Base-by-base conservation (phyloP, 2,113 vertebrate species). In the Peucedramus taeniatus region DNA sequence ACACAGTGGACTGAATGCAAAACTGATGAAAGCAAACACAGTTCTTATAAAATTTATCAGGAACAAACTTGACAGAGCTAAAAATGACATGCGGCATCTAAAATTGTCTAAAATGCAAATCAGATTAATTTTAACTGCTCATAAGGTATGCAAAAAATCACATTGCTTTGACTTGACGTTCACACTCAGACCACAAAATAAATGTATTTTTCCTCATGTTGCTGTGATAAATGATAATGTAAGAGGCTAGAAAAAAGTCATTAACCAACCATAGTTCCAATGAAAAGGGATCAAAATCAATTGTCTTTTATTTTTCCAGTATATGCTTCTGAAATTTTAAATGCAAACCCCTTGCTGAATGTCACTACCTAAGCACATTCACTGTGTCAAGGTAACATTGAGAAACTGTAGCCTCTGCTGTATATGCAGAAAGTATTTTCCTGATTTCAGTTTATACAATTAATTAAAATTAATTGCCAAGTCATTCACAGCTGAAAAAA, bases 31-130 rank as follows among this genome's bases (percentile, higher is more conserved):
- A 86, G 5, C 14, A 89, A 65, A 74, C 10, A 26, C 5, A 59
- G 4, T 47, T 89, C 4, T 37, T 78, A 60, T 3, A 49, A 45
- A 35, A 47, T 60, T 61, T 68, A 31, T 64, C 22, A 82, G 44
- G 53, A 82, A 37, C 1, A 60, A 35, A 54, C 1, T 6, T 63
- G 5, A 60, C 2, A 3, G 7, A 11, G 3, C 3, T 53, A 69
- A 71, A 77, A 82, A 56, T 51, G 1, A 10, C 18, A 13, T 15
- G 4, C 35, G 13, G 14, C 51, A 3, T 21, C 5, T 30, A 71
- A 69, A 64, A 49, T 31, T 7, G 23, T 56, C 61, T 61, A 51
- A 70, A 89, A 81, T 64, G 20, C 10, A 76, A 78, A 56, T 10
- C 13, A 45, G 19, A 54, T 6, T 79, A 49, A 60, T 85, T 89